These are phyloP conservation scores for Muricea muricata DNA, from an alignment of 92 coral and sea anemone species.

Conservation along the genomic window DNA sequence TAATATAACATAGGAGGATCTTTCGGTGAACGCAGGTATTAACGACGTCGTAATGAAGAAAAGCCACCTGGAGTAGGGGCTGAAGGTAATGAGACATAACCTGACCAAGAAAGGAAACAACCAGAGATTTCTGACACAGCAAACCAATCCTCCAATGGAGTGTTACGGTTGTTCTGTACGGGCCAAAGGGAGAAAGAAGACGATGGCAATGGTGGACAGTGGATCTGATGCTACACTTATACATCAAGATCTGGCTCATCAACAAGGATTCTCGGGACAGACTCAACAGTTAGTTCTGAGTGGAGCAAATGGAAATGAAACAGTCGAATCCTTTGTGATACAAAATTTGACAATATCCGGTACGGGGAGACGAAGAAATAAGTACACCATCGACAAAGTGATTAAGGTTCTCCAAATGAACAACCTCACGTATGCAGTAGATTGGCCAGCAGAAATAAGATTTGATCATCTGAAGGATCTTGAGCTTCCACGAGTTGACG, in stretches of 20 bases:
- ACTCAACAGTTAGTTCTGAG: no score
- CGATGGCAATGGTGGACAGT: slow-evolving; percentile 22
- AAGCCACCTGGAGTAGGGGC: neutral
- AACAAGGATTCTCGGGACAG: neutral
- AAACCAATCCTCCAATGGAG: neutral
- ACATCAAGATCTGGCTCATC: slow-evolving; percentile 3
- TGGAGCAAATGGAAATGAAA: neutral
- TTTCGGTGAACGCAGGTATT: no score
- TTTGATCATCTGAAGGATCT: slow-evolving; percentile 17
- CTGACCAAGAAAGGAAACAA: neutral
- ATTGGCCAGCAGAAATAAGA: neutral
- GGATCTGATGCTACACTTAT: slow-evolving; percentile 23
- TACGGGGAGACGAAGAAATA: neutral
- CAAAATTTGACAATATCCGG: slow-evolving; percentile 5
- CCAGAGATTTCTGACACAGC: neutral
- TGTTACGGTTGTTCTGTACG: slow-evolving; percentile 2
- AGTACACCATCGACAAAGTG: neutral
- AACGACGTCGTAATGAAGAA: no score
- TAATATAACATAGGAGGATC: no score
- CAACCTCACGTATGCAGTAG: neutral
- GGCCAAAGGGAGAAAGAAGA: slow-evolving; percentile 10
- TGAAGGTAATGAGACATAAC: neutral
- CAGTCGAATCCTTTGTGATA: neutral
- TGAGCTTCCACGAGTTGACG: neutral
- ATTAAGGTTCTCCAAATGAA: neutral